A percentile compares a stretch with the other conserved stretches of the same genome.
These are phyloP conservation scores for Cantharis rufa DNA, from an alignment of 2,888 invertebrate species.

Conservation along the genomic window DNA sequence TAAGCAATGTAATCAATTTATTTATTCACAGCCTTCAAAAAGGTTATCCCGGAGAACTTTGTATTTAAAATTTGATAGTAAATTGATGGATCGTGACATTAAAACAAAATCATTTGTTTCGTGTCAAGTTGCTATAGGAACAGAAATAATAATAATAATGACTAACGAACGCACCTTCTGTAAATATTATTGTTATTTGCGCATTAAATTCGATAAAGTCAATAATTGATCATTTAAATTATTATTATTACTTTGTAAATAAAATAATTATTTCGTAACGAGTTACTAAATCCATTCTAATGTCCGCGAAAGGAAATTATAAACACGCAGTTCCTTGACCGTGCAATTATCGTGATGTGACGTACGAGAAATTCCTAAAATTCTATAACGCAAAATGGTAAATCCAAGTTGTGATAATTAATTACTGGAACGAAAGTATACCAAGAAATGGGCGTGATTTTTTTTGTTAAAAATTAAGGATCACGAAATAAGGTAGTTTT, in stretches of 20 bases:
- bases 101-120: background rate
- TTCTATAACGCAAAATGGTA: background rate
- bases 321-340: background rate
- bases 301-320: background rate
- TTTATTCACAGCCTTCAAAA: background rate
- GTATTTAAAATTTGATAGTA: background rate
- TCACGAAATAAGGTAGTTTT: background rate
- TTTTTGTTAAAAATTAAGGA: background rate
- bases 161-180: background rate
- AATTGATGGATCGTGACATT: background rate
- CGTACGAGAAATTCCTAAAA: background rate
- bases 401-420: background rate
- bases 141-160: background rate
- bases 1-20: background rate
- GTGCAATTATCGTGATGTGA: background rate
- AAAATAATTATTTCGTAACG: background rate
- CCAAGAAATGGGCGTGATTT: background rate
- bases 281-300: background rate
- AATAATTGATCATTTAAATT: background rate
- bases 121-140: background rate
- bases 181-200: background rate
- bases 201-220: background rate
- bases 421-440: background rate
- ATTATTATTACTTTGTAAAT: background rate
- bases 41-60: background rate